phyloP scores from a whole-genome alignment of 2,113 vertebrate genomes.

The Festucalex cinctus region DNA sequence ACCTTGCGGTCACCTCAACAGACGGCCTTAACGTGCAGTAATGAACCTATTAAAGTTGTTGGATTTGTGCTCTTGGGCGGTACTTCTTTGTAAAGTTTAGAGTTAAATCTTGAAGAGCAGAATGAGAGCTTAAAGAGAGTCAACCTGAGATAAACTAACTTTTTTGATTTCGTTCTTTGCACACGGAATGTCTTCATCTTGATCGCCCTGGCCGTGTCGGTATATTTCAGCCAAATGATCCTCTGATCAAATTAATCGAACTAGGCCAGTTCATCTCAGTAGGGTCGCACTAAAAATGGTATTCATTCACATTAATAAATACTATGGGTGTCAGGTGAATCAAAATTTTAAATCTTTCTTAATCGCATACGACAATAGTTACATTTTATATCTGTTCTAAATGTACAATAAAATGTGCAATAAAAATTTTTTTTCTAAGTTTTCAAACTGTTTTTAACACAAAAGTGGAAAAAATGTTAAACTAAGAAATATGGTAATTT shows the following conservation, averaged over 20 bases:
- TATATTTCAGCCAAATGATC: constrained; percentile 58
- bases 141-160: not conserved
- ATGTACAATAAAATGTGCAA: no score
- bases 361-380: no score
- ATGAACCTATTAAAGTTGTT: constrained; percentile 64
- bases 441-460: no score
- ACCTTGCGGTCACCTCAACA: constrained; percentile 54
- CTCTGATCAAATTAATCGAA: constrained; percentile 63
- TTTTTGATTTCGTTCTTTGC: not conserved
- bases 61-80: constrained; percentile 43
- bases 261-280: constrained; percentile 63
- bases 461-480: no score
- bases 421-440: no score
- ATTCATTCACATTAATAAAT: constrained; percentile 43
- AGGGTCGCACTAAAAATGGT: constrained; percentile 54
- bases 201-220: not conserved
- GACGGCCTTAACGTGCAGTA: constrained; percentile 51
- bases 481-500: no score
- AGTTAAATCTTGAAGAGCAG: constrained; percentile 47
- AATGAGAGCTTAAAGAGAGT: constrained; percentile 28
- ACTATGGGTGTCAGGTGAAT: not conserved
- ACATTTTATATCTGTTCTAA: no score
- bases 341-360: no score
- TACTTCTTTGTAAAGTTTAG: constrained; percentile 52
- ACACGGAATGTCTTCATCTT: not conserved